Evolutionary conservation across 2,888 invertebrate genomes (phyloP).

Genomic region (Dasypogon diadema): DNA sequence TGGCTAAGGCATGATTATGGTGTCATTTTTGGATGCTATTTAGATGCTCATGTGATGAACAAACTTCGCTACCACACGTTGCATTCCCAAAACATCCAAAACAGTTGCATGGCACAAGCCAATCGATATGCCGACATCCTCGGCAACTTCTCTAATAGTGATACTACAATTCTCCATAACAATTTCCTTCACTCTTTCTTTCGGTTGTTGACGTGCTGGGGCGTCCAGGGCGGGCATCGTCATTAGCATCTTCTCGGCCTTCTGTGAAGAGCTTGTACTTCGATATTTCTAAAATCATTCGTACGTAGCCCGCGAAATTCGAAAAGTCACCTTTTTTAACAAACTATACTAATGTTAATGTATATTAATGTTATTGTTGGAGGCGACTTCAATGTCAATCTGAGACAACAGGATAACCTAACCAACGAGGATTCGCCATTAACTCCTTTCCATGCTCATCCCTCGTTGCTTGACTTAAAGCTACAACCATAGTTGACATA

Average conservation of each 20-base stretch:
- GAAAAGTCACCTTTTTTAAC: not conserved
- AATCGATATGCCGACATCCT: not conserved
- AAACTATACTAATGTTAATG: no score
- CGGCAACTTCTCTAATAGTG: not conserved
- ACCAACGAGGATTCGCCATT: no score
- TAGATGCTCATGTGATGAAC: not conserved
- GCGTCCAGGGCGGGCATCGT: no score
- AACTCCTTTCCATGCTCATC: no score
- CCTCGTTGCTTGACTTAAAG: no score
- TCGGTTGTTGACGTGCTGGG: not conserved
- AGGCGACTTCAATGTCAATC: no score
- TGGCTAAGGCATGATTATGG: not conserved
- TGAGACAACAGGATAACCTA: no score
- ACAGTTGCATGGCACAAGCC: not conserved
- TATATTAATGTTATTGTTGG: no score
- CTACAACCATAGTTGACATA: no score
- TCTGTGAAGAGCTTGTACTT: not conserved
- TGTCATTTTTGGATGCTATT: constrained; percentile 3
- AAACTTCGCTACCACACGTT: not conserved
- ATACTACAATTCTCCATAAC: not conserved
- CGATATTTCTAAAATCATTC: not conserved
- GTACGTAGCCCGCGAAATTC: not conserved
- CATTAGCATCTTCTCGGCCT: not conserved
- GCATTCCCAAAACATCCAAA: not conserved
- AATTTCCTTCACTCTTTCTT: not conserved